Base-by-base conservation (phyloP, 2,888 invertebrate genomes). In the Schizaphis graminum region DNA sequence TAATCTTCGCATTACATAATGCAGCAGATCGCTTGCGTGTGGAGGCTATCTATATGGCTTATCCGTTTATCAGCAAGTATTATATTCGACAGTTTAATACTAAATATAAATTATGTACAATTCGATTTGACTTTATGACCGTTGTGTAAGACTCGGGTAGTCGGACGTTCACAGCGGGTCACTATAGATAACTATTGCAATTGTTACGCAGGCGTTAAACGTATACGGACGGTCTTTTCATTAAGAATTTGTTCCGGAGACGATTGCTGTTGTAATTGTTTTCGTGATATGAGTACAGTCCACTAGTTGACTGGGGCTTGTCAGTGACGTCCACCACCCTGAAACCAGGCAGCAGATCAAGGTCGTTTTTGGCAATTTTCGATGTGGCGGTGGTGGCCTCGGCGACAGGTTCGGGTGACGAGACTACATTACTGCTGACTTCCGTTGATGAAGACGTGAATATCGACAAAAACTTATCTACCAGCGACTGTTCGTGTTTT, bases 321-420 rank as follows among this genome's bases (percentile, higher is more conserved):
- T 93, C 90, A 10, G 91, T 93, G 0, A 94, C 94, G 28, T 94
- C 94, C 26, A 94, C 94, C 49, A 94, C 93, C 44, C 89, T 91
- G 24, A 91, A 91, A 89, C 61, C 90, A 61, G 84, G 86, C 53
- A 57, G 26, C 47, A 21, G 3, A 8, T 61, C 92, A 21, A 7
- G 26, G 8, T 77, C 77, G 35, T 21, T 7, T 77, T 77, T 53
- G 49, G 28, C 7, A 10, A 13, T 35, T 11, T 49, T 67, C 26
- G 26, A 53, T 28, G 24, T 10, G 0, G 93, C 41, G 16, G 93
- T 41, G 35, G 44, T 28, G 41, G 77, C 44, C 26, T 41, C n/a
- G 13, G 35, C 16, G 44, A 28, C 7, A 5, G 57, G 26, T 89
- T 49, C 56, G 4, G 87, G 24, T 13, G 35, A 47, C 28, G 41